These are phyloP conservation scores for Pterobdella sp. DNA, from an alignment of 2,888 invertebrate species.

Conservation along the genomic window DNA sequence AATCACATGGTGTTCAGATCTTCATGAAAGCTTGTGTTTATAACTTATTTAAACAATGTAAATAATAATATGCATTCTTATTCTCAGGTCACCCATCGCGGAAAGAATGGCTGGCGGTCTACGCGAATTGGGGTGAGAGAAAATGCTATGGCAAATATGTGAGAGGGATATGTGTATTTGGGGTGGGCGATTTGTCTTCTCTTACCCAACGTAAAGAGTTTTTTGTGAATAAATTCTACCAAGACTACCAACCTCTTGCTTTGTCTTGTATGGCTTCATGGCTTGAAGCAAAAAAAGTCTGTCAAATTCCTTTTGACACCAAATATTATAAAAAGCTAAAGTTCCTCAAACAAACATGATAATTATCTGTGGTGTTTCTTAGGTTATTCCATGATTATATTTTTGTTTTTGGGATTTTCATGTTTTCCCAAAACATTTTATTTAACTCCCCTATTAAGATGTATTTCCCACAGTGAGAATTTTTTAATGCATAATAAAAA, in stretches of 20 bases:
- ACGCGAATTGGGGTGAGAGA: constrained; percentile 39
- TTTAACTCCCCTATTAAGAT: not conserved
- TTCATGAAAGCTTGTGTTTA: too few species aligned
- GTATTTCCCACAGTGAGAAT: not conserved
- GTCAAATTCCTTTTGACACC: constrained; percentile 33
- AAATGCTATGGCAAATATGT: constrained; percentile 38
- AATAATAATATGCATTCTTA: too few species aligned
- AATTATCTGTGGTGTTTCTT: too few species aligned
- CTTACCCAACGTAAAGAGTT: constrained; percentile 38
- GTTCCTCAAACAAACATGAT: constrained; percentile 35
- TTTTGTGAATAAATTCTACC: constrained; percentile 44
- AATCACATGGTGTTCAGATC: too few species aligned
- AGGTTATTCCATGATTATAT: not conserved
- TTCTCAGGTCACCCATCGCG: constrained; percentile 37
- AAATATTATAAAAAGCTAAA: constrained; percentile 36
- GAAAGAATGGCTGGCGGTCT: constrained; percentile 40
- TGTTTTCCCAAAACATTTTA: not conserved
- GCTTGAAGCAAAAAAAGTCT: constrained; percentile 35
- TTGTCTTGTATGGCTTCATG: constrained; percentile 41
- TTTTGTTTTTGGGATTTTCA: not conserved
- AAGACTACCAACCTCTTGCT: constrained; percentile 40
- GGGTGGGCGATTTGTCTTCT: constrained; percentile 40
- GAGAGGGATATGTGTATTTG: constrained; percentile 42
- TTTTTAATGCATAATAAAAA: not conserved
- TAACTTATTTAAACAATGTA: too few species aligned